phyloP scores from a whole-genome alignment of 2,797 vertebrate species.

The Siniperca scherzeri region DNA sequence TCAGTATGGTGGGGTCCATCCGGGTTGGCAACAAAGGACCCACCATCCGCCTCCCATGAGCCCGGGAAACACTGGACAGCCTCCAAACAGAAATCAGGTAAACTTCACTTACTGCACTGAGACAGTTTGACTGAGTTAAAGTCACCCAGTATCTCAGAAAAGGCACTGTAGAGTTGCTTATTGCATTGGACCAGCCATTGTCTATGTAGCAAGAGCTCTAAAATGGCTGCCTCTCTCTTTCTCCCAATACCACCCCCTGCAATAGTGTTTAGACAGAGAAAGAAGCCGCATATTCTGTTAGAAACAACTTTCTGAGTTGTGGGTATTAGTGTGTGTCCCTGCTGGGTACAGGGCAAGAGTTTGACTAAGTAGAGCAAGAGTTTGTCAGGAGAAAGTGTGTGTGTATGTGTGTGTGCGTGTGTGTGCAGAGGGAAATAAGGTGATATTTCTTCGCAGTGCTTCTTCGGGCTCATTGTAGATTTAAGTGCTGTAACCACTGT shows the following conservation, averaged over 20 bases:
- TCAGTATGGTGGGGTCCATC: constrained; percentile 88
- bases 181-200: constrained; percentile 92
- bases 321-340: constrained; percentile 46
- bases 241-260: constrained; percentile 83
- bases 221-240: constrained; percentile 95
- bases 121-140: constrained; percentile 65
- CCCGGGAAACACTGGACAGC: constrained; percentile 93
- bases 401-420: constrained; percentile 19
- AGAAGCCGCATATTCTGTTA: constrained; percentile 43
- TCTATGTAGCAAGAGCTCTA: constrained; percentile 89
- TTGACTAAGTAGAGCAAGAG: constrained; percentile 78
- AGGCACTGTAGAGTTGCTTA: constrained; percentile 70
- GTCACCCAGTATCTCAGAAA: constrained; percentile 48
- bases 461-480: constrained; percentile 57
- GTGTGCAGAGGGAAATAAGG: constrained; percentile 57
- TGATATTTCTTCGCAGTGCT: constrained; percentile 69
- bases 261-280: constrained; percentile 72
- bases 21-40: constrained; percentile 94
- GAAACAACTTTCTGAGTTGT: constrained; percentile 56
- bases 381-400: constrained; percentile 73
- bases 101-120: constrained; percentile 70
- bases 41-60: constrained; percentile 95
- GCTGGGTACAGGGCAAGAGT: constrained; percentile 72
- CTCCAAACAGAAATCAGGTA: constrained; percentile 94
- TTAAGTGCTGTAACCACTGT: constrained; percentile 45